Evolutionary conservation across 1,140 invertebrate species (phyloP).

Genomic region (Drosophila biarmipes): DNA sequence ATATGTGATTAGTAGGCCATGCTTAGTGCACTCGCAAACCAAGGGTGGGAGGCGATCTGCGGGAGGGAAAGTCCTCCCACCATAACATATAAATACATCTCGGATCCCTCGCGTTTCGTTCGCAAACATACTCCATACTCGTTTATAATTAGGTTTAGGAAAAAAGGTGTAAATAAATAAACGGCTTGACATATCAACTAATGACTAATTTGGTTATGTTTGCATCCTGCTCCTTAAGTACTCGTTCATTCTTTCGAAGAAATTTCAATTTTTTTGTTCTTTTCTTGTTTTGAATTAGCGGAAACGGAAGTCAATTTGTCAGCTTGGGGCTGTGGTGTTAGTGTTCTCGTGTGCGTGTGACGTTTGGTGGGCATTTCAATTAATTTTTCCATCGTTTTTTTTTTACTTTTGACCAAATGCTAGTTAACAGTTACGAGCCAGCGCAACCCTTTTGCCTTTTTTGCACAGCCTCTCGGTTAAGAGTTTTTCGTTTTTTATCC

Average conservation of each 20-base stretch:
- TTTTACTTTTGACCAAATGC: constrained; percentile 45
- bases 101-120: constrained; percentile 2
- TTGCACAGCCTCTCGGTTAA: constrained; percentile 2
- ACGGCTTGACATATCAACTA: constrained; percentile 72
- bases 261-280: constrained; percentile 13
- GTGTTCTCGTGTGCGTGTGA: background rate
- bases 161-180: constrained; percentile 62
- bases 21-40: constrained; percentile 9
- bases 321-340: constrained; percentile 55
- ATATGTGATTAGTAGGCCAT: constrained; percentile 52
- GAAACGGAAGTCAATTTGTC: constrained; percentile 83
- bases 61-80: constrained; percentile 6
- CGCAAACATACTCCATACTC: constrained; percentile 35
- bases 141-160: constrained; percentile 62
- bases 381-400: background rate
- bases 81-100: constrained; percentile 47
- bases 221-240: constrained; percentile 56
- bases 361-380: constrained; percentile 38
- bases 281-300: constrained; percentile 40
- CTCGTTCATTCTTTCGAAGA: constrained; percentile 31
- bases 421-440: constrained; percentile 41
- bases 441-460: background rate
- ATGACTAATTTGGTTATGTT: constrained; percentile 83
- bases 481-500: constrained; percentile 41
- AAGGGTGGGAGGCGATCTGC: constrained; percentile 8